Conservation (phyloP, 1,140 invertebrate genomes). For the Portunus trituberculatus region DNA sequence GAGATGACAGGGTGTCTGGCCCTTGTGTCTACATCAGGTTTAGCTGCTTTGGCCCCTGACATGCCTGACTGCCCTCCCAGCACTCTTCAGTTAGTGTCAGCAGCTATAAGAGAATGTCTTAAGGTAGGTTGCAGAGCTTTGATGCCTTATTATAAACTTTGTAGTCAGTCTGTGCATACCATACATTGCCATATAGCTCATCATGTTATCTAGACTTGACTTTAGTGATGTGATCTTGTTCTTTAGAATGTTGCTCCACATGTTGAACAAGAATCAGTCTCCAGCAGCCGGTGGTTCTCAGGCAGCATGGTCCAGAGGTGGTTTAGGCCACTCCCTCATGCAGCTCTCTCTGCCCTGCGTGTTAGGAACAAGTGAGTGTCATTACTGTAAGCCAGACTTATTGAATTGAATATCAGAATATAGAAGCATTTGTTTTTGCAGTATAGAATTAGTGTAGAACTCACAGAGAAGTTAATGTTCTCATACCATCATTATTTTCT, state of each 20-base stretch:
- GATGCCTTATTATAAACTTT: too few relatives aligned
- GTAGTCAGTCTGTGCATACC: too few relatives aligned
- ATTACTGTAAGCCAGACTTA: background rate
- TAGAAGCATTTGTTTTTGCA: too few relatives aligned
- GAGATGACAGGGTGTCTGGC: slow-evolving; percentile 72
- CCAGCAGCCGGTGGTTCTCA: slow-evolving; percentile 47
- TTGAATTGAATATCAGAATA: too few relatives aligned
- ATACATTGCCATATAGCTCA: too few relatives aligned
- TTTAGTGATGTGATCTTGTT: background rate
- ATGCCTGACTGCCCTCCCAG: slow-evolving; percentile 63
- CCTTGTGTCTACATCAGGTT: slow-evolving; percentile 70
- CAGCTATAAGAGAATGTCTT: slow-evolving; percentile 54
- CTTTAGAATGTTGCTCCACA: slow-evolving; percentile 55
- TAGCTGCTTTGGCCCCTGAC: slow-evolving; percentile 67
- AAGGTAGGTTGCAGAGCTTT: slow-evolving; percentile 52
- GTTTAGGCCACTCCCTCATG: slow-evolving; percentile 33
- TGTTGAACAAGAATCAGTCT: slow-evolving; percentile 19
- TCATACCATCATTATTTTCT: too few relatives aligned
- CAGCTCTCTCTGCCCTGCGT: background rate
- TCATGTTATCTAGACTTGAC: too few relatives aligned
- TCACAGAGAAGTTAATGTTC: too few relatives aligned
- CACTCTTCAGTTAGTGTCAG: slow-evolving; percentile 61
- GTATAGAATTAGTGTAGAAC: too few relatives aligned
- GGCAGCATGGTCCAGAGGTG: slow-evolving; percentile 49
- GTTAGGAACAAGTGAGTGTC: slow-evolving; percentile 55